Evolutionary conservation across 2,888 invertebrate genomes (phyloP).

Genomic region (Listrodromus nycthemerus): DNA sequence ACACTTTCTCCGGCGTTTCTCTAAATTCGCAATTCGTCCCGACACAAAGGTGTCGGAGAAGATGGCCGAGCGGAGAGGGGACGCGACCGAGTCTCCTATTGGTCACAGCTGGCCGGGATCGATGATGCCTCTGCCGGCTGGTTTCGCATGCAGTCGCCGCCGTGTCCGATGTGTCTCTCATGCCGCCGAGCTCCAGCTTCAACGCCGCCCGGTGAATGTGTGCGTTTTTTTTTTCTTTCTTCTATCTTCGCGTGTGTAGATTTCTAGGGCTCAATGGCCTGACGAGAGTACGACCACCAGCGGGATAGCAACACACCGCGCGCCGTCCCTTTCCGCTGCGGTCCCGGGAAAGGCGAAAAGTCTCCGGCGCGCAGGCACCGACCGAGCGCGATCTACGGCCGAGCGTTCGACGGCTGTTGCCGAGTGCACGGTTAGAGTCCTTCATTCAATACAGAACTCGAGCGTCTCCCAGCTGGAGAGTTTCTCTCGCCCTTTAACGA

Average conservation of each 20-base stretch:
- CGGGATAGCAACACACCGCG: constrained; percentile 40
- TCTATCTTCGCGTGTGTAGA: constrained; percentile 7
- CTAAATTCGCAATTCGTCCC: constrained; percentile 32
- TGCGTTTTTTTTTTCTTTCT: background rate
- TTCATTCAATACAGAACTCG: constrained; percentile 7
- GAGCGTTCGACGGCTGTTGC: constrained; percentile 11
- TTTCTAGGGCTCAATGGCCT: constrained; percentile 63
- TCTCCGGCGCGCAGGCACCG: constrained; percentile 2
- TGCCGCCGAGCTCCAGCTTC: constrained; percentile 24
- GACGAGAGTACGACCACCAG: constrained; percentile 41
- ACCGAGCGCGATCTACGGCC: constrained; percentile 7
- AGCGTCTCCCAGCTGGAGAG: constrained; percentile 15
- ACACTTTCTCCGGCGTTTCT: constrained; percentile 50
- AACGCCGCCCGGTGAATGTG: constrained; percentile 14
- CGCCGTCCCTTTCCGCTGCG: constrained; percentile 23
- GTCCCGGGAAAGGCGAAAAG: constrained; percentile 32
- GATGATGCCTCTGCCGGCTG: constrained; percentile 72
- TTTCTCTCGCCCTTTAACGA: constrained; percentile 20
- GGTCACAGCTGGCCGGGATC: constrained; percentile 79
- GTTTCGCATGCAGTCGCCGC: constrained; percentile 62
- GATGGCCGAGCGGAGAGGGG: constrained; percentile 53
- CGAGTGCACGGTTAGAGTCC: background rate
- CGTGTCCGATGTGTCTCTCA: constrained; percentile 68
- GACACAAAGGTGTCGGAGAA: constrained; percentile 24
- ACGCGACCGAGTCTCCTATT: constrained; percentile 69